These are phyloP conservation scores for Drosophila anomelani DNA, from an alignment of 2,888 invertebrate species.

Conservation along the genomic window DNA sequence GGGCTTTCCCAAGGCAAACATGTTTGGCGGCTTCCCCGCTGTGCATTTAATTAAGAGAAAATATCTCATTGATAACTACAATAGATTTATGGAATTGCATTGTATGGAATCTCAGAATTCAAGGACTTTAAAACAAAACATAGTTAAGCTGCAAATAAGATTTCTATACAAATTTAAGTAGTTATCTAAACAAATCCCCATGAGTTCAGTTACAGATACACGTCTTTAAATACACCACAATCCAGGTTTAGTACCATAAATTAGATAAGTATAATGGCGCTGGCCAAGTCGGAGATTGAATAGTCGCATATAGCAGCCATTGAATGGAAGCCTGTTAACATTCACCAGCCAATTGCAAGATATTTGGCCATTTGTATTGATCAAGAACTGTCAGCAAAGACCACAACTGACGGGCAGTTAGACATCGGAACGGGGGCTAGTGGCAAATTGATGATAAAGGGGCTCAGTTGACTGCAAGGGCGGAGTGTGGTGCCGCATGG, in stretches of 20 bases:
- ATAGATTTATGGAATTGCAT: background rate
- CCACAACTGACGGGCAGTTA: conserved; percentile 23
- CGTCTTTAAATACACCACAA: background rate
- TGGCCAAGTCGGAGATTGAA: conserved; percentile 6
- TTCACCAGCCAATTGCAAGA: conserved; percentile 34
- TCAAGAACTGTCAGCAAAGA: conserved; percentile 36
- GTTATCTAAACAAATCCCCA: background rate
- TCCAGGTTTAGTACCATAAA: background rate
- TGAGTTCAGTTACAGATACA: background rate
- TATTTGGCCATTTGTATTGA: conserved; percentile 47
- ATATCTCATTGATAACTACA: background rate
- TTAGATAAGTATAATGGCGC: conserved; percentile 8
- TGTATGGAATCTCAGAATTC: too few species aligned
- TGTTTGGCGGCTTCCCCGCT: background rate
- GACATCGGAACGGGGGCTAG: background rate
- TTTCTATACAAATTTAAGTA: background rate
- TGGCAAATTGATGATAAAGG: conserved; percentile 50
- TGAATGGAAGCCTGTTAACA: conserved; percentile 16
- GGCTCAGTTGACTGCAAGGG: conserved; percentile 25
- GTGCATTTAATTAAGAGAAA: background rate
- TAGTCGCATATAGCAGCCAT: background rate
- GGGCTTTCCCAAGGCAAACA: background rate
- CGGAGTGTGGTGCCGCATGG: conserved; percentile 32
- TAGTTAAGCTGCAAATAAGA: background rate
- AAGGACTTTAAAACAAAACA: background rate